Percentiles rank a stretch among this genome's conserved stretches.
These are phyloP conservation scores for Bombycilla garrulus DNA, from an alignment of 2,113 vertebrate genomes.

Conservation along the genomic window DNA sequence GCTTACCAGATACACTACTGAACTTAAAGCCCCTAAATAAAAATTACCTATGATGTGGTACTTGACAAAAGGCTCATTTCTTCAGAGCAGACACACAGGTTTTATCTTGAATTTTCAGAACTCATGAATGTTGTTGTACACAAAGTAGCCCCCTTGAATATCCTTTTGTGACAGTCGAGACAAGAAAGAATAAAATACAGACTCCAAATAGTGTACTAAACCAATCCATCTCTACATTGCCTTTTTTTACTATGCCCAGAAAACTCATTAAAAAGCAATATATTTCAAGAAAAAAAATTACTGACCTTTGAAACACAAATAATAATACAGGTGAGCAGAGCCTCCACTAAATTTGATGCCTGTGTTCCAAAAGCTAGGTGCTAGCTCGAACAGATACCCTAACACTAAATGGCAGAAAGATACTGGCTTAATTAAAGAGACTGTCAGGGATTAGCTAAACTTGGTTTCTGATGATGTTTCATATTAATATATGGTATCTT, in stretches of 20 bases:
- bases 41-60: not conserved
- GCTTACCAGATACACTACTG: not conserved
- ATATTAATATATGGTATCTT: not conserved
- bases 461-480: not conserved
- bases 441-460: not conserved
- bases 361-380: not conserved
- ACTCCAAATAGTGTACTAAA: not conserved
- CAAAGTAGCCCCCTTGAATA: not conserved
- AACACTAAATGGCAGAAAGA: not conserved
- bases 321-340: not conserved
- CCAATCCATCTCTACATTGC: not conserved
- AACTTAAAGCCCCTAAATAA: not conserved
- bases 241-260: not conserved
- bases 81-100: not conserved
- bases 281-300: not conserved
- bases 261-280: not conserved
- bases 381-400: not conserved
- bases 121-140: not conserved
- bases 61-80: not conserved
- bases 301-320: not conserved
- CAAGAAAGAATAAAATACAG: not conserved
- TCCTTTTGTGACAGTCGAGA: not conserved
- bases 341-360: not conserved
- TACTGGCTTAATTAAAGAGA: not conserved
- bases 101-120: constrained; percentile 10